Conservation (phyloP, 2,113 vertebrate genomes). For the Brachyhypopomus gauderio region DNA sequence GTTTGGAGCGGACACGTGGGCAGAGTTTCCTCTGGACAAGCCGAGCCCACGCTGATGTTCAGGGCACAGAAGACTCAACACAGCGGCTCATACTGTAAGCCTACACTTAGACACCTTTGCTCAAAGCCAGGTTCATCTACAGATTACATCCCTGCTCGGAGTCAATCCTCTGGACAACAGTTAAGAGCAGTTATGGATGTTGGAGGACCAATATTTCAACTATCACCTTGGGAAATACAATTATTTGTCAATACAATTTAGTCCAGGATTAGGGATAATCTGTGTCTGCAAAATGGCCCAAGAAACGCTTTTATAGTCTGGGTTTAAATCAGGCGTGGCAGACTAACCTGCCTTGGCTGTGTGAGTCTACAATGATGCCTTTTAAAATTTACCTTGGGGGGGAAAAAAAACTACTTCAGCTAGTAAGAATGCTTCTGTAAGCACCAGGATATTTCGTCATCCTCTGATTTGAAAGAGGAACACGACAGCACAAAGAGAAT, state of each 20-base stretch:
- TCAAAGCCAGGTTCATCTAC: background rate
- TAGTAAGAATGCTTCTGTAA: slow-evolving; percentile 36
- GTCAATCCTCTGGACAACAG: background rate
- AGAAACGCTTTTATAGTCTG: slow-evolving; percentile 2
- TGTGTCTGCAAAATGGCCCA: slow-evolving; percentile 14
- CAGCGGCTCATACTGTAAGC: background rate
- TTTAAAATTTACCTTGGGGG: slow-evolving; percentile 2
- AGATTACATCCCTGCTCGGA: too few species aligned
- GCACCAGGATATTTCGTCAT: slow-evolving; percentile 43
- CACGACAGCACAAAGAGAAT: slow-evolving; percentile 17
- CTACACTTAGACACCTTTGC: background rate
- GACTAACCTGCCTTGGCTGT: background rate
- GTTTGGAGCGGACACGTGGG: slow-evolving; percentile 26
- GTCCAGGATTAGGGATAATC: background rate
- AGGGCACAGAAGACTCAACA: background rate
- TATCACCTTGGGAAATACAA: background rate
- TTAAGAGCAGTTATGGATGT: slow-evolving; percentile 1
- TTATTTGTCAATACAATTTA: background rate
- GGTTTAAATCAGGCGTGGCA: background rate
- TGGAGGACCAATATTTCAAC: background rate
- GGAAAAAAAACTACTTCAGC: background rate
- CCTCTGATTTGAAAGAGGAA: slow-evolving; percentile 36
- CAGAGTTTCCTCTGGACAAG: slow-evolving; percentile 16
- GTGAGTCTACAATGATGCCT: slow-evolving; percentile 1
- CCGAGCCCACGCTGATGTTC: background rate